phyloP scores from a whole-genome alignment of 2,113 vertebrate species.

The Pterocles burchelli region DNA sequence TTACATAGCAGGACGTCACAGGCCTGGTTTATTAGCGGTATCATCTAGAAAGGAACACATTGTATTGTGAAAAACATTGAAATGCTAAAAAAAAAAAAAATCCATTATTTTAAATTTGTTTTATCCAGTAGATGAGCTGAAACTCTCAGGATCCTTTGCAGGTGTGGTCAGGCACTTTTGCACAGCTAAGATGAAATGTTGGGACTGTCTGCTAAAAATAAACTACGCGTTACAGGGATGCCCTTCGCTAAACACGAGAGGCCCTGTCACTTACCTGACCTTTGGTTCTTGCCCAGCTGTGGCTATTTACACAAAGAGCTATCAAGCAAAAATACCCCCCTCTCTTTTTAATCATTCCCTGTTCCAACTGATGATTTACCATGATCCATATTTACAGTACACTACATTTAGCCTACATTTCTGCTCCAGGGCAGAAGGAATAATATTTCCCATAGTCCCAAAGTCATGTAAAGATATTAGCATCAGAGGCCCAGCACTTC shows the following conservation, averaged over 20 bases:
- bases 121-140: not conserved
- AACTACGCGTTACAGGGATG: not conserved
- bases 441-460: not conserved
- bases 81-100: not conserved
- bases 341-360: not conserved
- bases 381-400: not conserved
- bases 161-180: not conserved
- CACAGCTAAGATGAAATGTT: not conserved
- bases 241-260: not conserved
- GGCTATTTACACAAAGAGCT: not conserved
- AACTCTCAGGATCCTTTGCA: not conserved
- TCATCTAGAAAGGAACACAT: conserved; percentile 81
- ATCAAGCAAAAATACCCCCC: not conserved
- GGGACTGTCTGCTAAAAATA: not conserved
- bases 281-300: not conserved
- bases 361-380: not conserved
- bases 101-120: not conserved
- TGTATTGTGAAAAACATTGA: conserved; percentile 14
- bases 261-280: not conserved
- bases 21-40: conserved; percentile 87
- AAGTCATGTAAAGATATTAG: not conserved
- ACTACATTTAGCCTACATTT: not conserved
- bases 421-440: not conserved
- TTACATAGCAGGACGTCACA: conserved; percentile 84
- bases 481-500: not conserved